phyloP scores from a whole-genome alignment of 2,113 vertebrate species.

The Podarcis raffonei region DNA sequence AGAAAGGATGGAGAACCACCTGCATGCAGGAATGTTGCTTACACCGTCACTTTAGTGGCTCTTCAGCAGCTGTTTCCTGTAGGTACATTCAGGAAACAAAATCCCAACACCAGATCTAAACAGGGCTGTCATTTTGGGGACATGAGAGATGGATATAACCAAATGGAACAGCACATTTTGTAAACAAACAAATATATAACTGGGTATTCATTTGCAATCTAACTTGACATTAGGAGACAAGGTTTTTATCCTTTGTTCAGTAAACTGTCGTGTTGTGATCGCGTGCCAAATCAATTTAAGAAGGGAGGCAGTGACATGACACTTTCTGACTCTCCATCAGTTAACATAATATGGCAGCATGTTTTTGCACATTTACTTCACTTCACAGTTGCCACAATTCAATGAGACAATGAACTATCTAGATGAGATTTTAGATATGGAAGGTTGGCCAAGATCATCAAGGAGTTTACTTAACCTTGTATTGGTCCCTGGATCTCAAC shows the following conservation, averaged over 20 bases:
- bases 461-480: neutral
- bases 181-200: accelerated
- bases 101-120: neutral
- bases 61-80: neutral
- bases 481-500: neutral
- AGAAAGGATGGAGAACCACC: neutral
- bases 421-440: neutral
- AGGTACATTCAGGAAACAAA: neutral
- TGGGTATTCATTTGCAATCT: neutral
- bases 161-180: neutral
- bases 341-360: slow-evolving; percentile 30
- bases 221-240: slow-evolving; percentile 6
- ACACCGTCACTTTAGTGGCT: neutral
- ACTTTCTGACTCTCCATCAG: neutral
- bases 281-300: neutral
- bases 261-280: slow-evolving; percentile 4
- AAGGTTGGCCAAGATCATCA: accelerated
- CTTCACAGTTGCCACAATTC: neutral
- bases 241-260: slow-evolving; percentile 15
- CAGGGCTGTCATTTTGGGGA: neutral
- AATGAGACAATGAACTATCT: neutral
- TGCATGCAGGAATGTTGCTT: neutral
- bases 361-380: slow-evolving; percentile 41
- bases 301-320: neutral
- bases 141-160: neutral